Percentiles rank a stretch among this genome's conserved stretches.
phyloP scores from a whole-genome alignment of 2,797 vertebrate species.

The Gymnoscopelus braueri region DNA sequence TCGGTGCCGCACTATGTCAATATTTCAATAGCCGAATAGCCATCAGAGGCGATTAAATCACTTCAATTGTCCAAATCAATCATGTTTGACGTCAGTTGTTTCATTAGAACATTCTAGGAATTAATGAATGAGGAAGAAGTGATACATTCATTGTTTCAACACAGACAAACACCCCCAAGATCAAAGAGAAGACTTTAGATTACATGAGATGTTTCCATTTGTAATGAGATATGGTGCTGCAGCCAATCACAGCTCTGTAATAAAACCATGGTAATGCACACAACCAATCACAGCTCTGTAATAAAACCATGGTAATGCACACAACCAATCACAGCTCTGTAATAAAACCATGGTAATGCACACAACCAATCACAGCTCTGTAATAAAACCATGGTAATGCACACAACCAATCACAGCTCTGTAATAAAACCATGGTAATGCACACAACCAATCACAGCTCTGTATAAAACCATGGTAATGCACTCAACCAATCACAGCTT shows the following conservation, averaged over 20 bases:
- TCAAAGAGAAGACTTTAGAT: slow-evolving; percentile 63
- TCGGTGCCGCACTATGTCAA: too few relatives aligned
- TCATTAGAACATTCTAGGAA: slow-evolving; percentile 59
- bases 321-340: slow-evolving; percentile 8
- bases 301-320: too few relatives aligned
- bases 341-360: too few relatives aligned
- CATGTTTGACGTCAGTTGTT: slow-evolving; percentile 15
- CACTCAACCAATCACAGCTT: slow-evolving; percentile 5
- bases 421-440: too few relatives aligned
- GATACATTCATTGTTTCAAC: slow-evolving; percentile 82
- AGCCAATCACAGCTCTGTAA: too few relatives aligned
- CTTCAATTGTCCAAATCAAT: slow-evolving; percentile 36
- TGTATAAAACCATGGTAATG: too few relatives aligned
- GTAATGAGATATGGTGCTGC: slow-evolving; percentile 21
- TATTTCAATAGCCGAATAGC: slow-evolving; percentile 55
- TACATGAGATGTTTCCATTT: slow-evolving; percentile 43
- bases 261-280: too few relatives aligned
- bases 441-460: too few relatives aligned
- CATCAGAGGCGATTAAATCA: slow-evolving; percentile 1
- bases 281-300: background rate
- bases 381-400: too few relatives aligned
- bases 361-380: too few relatives aligned
- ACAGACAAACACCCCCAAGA: slow-evolving; percentile 42
- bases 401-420: too few relatives aligned
- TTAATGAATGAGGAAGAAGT: slow-evolving; percentile 65